Evolutionary conservation across 2,888 invertebrate species (phyloP).

Genomic region (Spicauda simplicius): DNA sequence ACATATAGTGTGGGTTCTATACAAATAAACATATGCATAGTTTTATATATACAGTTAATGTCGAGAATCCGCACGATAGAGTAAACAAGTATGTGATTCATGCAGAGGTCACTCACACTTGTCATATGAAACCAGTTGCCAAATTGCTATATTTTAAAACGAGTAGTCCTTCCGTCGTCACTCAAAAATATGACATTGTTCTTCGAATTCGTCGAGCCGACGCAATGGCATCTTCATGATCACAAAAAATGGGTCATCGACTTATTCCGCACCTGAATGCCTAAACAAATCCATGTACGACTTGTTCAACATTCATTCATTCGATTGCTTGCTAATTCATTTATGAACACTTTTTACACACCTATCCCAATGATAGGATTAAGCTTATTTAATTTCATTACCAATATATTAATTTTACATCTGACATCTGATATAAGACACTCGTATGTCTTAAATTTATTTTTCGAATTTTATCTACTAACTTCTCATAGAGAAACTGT

Average conservation of each 20-base stretch:
- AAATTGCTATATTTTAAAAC: constrained; percentile 56
- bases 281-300: neutral
- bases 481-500: too few relatives aligned
- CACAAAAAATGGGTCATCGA: constrained; percentile 20
- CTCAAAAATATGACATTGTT: constrained; percentile 58
- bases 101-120: constrained; percentile 63
- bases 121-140: constrained; percentile 63
- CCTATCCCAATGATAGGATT: neutral
- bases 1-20: constrained; percentile 42
- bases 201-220: constrained; percentile 48
- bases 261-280: neutral
- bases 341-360: neutral
- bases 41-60: constrained; percentile 26
- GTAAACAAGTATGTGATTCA: constrained; percentile 70
- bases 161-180: constrained; percentile 49
- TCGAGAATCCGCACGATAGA: constrained; percentile 46
- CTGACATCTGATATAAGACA: too few relatives aligned
- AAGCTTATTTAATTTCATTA: neutral
- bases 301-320: neutral
- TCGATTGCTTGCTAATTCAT: neutral
- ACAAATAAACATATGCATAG: constrained; percentile 45
- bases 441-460: too few relatives aligned
- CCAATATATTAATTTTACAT: neutral
- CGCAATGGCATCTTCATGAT: constrained; percentile 11
- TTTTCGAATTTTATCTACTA: too few relatives aligned